Percentiles rank a stretch among this genome's conserved stretches.
Evolutionary conservation across 2,113 vertebrate genomes (phyloP).

Genomic region (Orycteropus afer): DNA sequence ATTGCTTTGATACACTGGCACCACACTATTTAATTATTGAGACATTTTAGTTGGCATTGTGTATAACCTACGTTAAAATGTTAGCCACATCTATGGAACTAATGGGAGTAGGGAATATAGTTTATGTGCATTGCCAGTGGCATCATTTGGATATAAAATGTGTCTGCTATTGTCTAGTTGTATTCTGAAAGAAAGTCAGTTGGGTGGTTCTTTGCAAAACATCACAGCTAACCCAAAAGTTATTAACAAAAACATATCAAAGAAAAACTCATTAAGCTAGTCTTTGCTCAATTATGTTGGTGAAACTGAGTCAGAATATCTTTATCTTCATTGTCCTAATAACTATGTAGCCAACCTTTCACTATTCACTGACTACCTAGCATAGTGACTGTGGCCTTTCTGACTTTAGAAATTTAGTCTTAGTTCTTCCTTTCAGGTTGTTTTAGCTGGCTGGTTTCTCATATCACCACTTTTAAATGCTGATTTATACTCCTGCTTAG

Average conservation of each 20-base stretch:
- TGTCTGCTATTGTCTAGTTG: neutral
- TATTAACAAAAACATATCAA: neutral
- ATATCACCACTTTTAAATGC: slow-evolving; percentile 7
- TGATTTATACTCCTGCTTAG: neutral
- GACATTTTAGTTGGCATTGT: slow-evolving; percentile 31
- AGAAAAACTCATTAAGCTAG: neutral
- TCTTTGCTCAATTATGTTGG: neutral
- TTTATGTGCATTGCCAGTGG: neutral
- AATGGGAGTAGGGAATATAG: neutral
- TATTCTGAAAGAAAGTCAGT: neutral
- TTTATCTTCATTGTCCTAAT: neutral
- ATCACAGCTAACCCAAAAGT: neutral
- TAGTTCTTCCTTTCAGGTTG: neutral
- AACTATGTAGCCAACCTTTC: neutral
- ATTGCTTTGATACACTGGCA: neutral
- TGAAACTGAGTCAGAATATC: neutral
- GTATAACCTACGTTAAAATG: slow-evolving; percentile 17
- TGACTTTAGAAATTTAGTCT: neutral
- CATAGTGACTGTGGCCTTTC: neutral
- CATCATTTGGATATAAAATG: slow-evolving; percentile 4
- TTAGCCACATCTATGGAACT: slow-evolving; percentile 26
- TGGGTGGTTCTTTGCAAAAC: neutral
- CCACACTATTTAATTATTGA: slow-evolving; percentile 42
- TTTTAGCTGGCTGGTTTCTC: neutral
- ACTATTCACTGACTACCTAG: neutral